Base-by-base conservation (phyloP, 2,888 invertebrate species). In the Drosophila flavopinicola region DNA sequence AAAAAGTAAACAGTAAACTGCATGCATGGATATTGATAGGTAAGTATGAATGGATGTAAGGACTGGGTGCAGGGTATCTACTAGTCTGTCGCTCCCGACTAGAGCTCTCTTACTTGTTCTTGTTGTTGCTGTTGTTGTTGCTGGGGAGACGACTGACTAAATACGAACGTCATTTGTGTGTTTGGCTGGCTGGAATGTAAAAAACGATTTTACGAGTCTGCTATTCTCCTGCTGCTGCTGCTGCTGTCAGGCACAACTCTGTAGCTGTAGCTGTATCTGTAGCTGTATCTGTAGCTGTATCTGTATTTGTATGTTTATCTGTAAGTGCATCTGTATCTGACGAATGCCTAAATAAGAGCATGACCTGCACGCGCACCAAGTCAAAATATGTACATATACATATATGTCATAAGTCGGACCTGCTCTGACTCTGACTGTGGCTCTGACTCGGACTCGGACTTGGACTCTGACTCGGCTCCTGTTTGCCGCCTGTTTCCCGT, bases 301-400 rank as follows among this genome's bases (percentile, higher is more conserved):
- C 15, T 49, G 44, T 32, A n/a, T 33, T 23, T 49, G 49, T 35
- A 30, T 37, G 38, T 53, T 32, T 54, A 56, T 60, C 57, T 70
- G 53, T 52, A 52, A 41, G 32, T 61, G 66, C 37, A 59, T 42
- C 44, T 48, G 56, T 27, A 39, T 39, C 44, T 45, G 41, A 20
- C 37, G 17, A n/a, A n/a, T 37, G 37, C 17, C 52, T 56, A 69
- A 73, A 64, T 65, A 66, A 71, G 76, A 74, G 82, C 80, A 84
- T 59, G 72, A 67, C 68, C 66, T 85, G 83, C 80, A 85, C 80
- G 76, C 80, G 80, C 61, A 61, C 60, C 75, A 82, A 74, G 76
- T 80, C 82, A 82, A 82, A 85, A 85, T 80, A 82, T 85, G 57
- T 74, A 74, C 61, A 67, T 59, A 49, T 68, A 56, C 27, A 52